Evolutionary conservation across 2,888 invertebrate genomes (phyloP).

Genomic region (Drosophila tanythrix): DNA sequence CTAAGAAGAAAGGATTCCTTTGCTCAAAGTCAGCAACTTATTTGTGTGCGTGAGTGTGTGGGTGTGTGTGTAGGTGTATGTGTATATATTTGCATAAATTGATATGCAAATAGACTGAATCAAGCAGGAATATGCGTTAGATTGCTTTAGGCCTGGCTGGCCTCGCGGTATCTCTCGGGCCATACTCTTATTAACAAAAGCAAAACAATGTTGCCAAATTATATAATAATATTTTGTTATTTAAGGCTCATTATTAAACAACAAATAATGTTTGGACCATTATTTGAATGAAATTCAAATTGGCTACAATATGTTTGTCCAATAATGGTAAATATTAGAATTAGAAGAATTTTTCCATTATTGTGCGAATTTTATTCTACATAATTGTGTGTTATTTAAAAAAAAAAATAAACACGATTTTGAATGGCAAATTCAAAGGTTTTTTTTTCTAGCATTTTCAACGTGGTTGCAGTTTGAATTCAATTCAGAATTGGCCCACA

Average conservation of each 20-base stretch:
- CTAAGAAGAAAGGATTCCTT: background rate
- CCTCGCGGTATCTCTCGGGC: background rate
- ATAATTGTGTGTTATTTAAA: background rate
- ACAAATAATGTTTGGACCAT: background rate
- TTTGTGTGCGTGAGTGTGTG: background rate
- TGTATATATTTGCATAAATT: conserved; percentile 2
- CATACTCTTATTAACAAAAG: background rate
- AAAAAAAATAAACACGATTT: background rate
- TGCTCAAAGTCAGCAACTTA: background rate
- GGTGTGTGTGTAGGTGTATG: background rate
- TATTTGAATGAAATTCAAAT: background rate
- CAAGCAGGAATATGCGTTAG: background rate
- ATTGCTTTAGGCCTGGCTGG: background rate
- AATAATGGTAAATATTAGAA: background rate
- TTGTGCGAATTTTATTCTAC: background rate
- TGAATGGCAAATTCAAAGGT: background rate
- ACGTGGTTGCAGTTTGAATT: background rate
- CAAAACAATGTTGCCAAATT: background rate
- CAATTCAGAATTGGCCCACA: background rate
- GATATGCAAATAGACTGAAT: background rate
- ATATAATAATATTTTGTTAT: background rate
- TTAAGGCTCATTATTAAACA: background rate
- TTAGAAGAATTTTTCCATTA: background rate
- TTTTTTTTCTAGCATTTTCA: background rate
- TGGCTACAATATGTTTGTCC: background rate